These are phyloP conservation scores for Girardinus metallicus DNA, from an alignment of 2,797 vertebrate species.

Conservation along the genomic window DNA sequence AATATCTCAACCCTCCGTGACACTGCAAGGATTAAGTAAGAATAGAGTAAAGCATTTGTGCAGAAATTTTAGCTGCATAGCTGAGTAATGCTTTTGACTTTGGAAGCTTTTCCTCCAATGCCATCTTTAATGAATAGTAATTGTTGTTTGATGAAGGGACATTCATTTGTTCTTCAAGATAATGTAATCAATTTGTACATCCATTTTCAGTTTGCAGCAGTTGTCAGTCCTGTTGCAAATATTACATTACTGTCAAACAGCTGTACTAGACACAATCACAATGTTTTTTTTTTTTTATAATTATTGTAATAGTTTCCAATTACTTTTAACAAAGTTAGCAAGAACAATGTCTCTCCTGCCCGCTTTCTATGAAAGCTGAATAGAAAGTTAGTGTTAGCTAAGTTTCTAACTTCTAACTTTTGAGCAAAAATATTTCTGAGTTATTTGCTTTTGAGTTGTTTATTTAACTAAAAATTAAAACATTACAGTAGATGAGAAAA, in stretches of 20 bases:
- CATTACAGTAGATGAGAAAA: not conserved
- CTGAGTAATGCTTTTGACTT: not conserved
- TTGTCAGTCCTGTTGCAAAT: not conserved
- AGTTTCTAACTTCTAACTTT: not conserved
- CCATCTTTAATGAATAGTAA: not conserved
- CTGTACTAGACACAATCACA: not conserved
- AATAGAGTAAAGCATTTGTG: not conserved
- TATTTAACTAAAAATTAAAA: not conserved
- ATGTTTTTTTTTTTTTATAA: not conserved
- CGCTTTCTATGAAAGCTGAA: not conserved
- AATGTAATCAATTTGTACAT: conserved; percentile 1
- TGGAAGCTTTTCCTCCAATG: not conserved
- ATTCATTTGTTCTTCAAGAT: not conserved
- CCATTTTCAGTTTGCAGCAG: not conserved
- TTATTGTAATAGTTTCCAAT: not conserved
- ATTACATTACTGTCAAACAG: not conserved
- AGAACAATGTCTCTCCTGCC: not conserved
- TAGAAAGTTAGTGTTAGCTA: not conserved
- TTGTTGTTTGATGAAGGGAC: not conserved
- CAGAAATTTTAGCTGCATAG: not conserved
- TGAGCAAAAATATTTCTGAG: not conserved
- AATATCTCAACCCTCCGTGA: not conserved
- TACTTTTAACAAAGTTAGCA: not conserved
- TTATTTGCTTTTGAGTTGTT: not conserved
- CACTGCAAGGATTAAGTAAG: not conserved